Conservation (phyloP, 2,888 invertebrate genomes). For the Napeogenes sylphis region DNA sequence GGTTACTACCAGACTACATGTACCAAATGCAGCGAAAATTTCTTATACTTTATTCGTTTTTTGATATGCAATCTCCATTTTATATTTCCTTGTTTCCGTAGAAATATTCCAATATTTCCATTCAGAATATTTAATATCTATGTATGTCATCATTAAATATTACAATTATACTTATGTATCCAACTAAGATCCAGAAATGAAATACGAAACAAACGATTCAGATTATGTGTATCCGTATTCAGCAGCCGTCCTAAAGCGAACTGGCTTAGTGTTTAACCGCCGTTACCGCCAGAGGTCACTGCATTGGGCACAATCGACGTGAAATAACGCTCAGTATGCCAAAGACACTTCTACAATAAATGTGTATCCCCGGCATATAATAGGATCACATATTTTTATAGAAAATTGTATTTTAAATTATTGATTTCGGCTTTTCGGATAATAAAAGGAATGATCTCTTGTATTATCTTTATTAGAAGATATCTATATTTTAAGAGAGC, state of each 20-base stretch:
- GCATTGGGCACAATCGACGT: slow-evolving; percentile 16
- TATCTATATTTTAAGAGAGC: too few species aligned
- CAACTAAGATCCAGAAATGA: slow-evolving; percentile 1
- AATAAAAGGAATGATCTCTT: too few species aligned
- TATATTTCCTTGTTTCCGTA: not conserved
- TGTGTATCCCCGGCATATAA: not conserved
- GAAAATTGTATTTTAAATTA: not conserved
- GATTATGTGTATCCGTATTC: slow-evolving; percentile 15
- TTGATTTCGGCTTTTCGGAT: too few species aligned
- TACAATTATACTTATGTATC: too few species aligned
- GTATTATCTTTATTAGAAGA: too few species aligned
- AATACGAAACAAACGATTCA: slow-evolving; percentile 14
- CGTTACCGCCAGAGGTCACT: slow-evolving; percentile 13
- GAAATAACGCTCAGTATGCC: slow-evolving; percentile 11
- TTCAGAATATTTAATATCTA: too few species aligned
- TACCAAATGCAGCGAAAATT: not conserved
- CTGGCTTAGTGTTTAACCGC: slow-evolving; percentile 11
- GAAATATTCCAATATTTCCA: too few species aligned
- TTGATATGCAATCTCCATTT: not conserved
- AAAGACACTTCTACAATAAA: not conserved
- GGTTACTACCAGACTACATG: not conserved
- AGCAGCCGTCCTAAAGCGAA: slow-evolving; percentile 12
- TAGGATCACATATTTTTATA: not conserved
- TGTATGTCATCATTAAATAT: too few species aligned
- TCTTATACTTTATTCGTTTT: not conserved